Evolutionary conservation across 2,113 vertebrate species (phyloP).

Genomic region (Leucopsar rothschildi): DNA sequence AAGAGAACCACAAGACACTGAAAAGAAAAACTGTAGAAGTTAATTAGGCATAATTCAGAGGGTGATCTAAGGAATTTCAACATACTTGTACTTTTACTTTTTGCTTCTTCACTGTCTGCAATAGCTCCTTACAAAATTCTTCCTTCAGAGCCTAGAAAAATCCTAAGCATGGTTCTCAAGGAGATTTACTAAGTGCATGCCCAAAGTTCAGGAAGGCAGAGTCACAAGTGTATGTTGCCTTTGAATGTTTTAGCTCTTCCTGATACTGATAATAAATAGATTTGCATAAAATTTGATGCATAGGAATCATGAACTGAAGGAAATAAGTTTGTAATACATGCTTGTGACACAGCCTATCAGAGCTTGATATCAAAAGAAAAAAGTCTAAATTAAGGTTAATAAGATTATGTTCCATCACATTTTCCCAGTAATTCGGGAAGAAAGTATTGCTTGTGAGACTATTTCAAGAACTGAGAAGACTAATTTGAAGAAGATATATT

Average conservation of each 20-base stretch:
- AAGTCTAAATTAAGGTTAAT: background rate
- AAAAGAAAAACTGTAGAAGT: background rate
- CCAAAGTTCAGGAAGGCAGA: background rate
- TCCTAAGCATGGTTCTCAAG: background rate
- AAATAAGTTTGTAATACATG: background rate
- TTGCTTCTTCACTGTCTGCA: background rate
- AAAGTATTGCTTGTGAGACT: background rate
- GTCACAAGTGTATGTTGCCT: background rate
- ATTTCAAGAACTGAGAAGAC: background rate
- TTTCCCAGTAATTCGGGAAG: background rate
- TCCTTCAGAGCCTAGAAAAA: background rate
- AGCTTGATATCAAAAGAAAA: background rate
- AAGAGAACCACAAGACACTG: background rate
- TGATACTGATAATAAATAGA: background rate
- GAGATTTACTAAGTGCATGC: background rate
- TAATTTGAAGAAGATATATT: background rate
- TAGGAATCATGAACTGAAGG: background rate
- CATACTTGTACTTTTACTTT: background rate
- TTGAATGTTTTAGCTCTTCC: background rate
- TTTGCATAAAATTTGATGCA: background rate
- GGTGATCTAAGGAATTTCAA: background rate
- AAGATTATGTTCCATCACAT: background rate
- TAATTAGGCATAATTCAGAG: background rate
- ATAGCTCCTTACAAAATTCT: background rate
- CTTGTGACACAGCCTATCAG: background rate